Evolutionary conservation across 2,797 vertebrate genomes (phyloP).

Genomic region (Cetoscarus ocellatus): DNA sequence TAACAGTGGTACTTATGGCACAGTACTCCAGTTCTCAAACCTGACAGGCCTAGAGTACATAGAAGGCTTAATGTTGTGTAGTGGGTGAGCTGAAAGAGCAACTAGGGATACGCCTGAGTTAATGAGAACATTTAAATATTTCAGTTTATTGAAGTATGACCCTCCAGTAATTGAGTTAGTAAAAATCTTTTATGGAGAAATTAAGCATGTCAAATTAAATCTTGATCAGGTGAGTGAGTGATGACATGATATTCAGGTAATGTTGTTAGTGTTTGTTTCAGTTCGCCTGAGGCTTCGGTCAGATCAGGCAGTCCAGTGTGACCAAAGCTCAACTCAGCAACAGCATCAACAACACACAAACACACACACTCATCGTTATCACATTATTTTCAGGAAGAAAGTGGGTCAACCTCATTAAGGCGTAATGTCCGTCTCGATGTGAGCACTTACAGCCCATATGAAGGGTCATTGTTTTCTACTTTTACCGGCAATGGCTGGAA

Average conservation of each 20-base stretch:
- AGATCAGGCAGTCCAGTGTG: conserved; percentile 9
- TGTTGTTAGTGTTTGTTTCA: conserved; percentile 25
- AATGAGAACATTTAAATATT: not conserved
- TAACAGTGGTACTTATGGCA: too few relatives aligned
- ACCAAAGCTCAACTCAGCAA: conserved; percentile 16
- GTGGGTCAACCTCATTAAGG: conserved; percentile 73
- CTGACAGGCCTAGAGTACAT: too few relatives aligned
- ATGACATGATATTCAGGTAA: conserved; percentile 39
- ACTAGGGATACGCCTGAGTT: too few relatives aligned
- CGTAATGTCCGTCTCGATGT: conserved; percentile 54
- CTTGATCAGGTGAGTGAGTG: not conserved
- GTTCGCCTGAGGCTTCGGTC: conserved; percentile 23
- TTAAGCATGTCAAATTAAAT: conserved; percentile 16
- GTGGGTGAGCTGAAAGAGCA: too few relatives aligned
- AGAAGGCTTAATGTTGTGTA: too few relatives aligned
- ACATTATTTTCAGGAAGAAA: conserved; percentile 48
- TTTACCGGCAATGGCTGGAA: conserved; percentile 14
- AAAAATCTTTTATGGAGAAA: not conserved
- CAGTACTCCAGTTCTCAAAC: too few relatives aligned
- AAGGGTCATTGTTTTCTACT: conserved; percentile 30
- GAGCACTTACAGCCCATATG: conserved; percentile 47
- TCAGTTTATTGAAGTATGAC: not conserved
- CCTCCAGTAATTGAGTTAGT: too few relatives aligned
- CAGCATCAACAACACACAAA: conserved; percentile 6
- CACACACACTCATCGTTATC: conserved; percentile 30